phyloP scores from a whole-genome alignment of 2,888 invertebrate species.

The Metellina segmentata region DNA sequence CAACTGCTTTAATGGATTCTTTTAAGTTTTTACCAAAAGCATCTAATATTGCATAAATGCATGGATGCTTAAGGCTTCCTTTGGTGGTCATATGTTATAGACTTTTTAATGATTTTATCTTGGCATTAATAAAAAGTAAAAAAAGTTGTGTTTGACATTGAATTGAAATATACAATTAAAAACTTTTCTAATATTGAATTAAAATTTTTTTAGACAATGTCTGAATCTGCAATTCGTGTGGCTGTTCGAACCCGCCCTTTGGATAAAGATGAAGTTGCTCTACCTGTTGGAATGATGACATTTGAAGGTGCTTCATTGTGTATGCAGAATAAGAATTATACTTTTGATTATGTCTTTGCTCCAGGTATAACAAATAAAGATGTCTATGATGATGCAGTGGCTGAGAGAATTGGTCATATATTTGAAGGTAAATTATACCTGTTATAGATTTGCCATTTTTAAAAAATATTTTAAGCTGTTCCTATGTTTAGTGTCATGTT shows the following conservation, averaged over 20 bases:
- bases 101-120: too few species aligned
- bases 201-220: background rate
- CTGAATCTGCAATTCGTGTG: slow-evolving; percentile 22
- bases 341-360: slow-evolving; percentile 91
- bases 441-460: background rate
- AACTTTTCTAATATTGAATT: too few species aligned
- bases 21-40: too few species aligned
- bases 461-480: background rate
- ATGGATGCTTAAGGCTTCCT: too few species aligned
- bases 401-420: slow-evolving; percentile 87
- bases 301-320: slow-evolving; percentile 81
- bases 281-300: background rate
- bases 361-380: slow-evolving; percentile 86
- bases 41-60: too few species aligned
- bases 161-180: too few species aligned
- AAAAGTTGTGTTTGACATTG: too few species aligned
- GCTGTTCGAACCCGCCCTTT: slow-evolving; percentile 42
- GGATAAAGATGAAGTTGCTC: background rate
- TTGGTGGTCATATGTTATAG: too few species aligned
- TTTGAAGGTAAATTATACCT: slow-evolving; percentile 83
- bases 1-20: too few species aligned
- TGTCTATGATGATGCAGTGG: slow-evolving; percentile 88
- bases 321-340: slow-evolving; percentile 87
- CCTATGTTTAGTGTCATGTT: background rate
- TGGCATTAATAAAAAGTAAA: too few species aligned